Base-by-base conservation (phyloP, 30 jellyfish, hydroid and myxozoan genomes). In the Chrysaora quinquecirrha region DNA sequence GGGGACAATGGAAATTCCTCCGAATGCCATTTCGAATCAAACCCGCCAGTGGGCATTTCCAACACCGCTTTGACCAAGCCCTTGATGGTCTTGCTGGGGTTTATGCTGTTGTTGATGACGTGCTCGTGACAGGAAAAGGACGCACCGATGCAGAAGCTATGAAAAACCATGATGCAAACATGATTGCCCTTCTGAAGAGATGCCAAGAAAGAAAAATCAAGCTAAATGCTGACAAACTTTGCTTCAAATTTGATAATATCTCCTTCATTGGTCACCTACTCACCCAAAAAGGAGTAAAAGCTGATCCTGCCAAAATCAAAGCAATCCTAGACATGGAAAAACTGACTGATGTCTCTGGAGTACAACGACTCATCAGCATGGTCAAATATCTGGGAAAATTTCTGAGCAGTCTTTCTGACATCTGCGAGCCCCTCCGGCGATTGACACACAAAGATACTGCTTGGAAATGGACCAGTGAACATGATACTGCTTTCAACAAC, bases 91-190 rank as follows among this genome's bases (percentile, higher is more conserved):
- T 52, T 19, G 12, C 68, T 23, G 75, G 75, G 16, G 24, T 50
- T 23, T 48, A 74, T 29, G 86, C 86, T 11, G 75, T 74, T 30
- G 64, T 65, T 48, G 86, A 48, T 48, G 86, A 74, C 50, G 76
- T 65, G 21, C 86, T 74, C 60, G 68, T 52, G 25, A 52, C 68
- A 3, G 68, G 68, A 52, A 52, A 52, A 20, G 68, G 68, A 20
- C 9, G 25, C 12, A 19, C 24, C 12, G 9, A 3, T 25, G 12
- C 68, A 52, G 68, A 20, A 52, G 68, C 68, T 34, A 43, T 71
- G 35, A 71, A 35, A 71, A 71, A 71, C 23, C 71, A 71, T 24
- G 83, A 71, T 46, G 50, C 19, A 22, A 35, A 71, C 31, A 71
- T 46, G 83, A 35, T 71, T 18, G 83, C 71, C 24, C 71, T 71